A percentile compares a stretch with the other conserved stretches of the same genome.
Conservation (phyloP, 2,797 vertebrate genomes). For the Dryobates pubescens region DNA sequence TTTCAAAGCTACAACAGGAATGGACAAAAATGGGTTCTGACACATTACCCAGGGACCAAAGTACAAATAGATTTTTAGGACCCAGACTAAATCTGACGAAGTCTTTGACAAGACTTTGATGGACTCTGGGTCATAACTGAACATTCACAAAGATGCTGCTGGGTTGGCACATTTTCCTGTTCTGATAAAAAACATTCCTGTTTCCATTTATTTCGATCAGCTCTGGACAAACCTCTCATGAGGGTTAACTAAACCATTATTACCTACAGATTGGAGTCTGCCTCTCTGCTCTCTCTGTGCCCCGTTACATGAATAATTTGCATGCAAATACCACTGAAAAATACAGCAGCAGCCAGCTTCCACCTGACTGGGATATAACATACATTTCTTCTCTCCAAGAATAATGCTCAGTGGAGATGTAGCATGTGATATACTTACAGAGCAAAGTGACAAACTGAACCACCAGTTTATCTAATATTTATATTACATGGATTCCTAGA, state of each 20-base stretch:
- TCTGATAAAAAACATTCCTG: not conserved
- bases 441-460: constrained; percentile 17
- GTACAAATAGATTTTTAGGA: not conserved
- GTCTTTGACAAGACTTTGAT: not conserved
- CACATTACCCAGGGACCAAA: not conserved
- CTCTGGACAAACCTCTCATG: not conserved
- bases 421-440: not conserved
- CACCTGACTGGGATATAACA: not conserved
- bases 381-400: not conserved
- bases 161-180: not conserved
- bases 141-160: not conserved
- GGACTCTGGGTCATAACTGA: not conserved
- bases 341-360: not conserved
- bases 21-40: not conserved
- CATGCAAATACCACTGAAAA: not conserved
- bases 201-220: not conserved
- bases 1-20: not conserved
- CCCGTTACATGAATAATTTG: not conserved
- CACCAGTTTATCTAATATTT: constrained; percentile 50
- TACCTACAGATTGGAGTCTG: not conserved
- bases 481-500: constrained; percentile 17
- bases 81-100: not conserved
- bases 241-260: not conserved
- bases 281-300: not conserved
- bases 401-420: not conserved